Percentiles rank a stretch among this genome's conserved stretches.
These are phyloP conservation scores for Junonia oenone DNA, from an alignment of 2,888 invertebrate species.

Conservation along the genomic window DNA sequence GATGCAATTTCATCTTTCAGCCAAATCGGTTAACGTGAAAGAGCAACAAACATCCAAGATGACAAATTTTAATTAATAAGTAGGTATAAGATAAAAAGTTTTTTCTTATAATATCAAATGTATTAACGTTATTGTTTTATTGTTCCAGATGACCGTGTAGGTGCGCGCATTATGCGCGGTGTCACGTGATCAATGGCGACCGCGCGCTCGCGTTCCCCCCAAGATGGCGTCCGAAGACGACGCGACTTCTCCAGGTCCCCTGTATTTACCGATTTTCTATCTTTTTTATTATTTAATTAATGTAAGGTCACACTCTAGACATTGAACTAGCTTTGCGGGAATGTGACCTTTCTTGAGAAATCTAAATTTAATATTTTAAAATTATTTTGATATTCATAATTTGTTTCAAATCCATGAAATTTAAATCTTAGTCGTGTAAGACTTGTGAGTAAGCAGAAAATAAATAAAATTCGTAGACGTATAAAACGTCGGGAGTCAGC, in stretches of 20 bases:
- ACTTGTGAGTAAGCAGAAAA: constrained; percentile 2
- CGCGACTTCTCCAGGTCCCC: constrained; percentile 63
- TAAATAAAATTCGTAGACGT: neutral
- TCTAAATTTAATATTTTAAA: neutral
- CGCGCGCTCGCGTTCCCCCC: constrained; percentile 63
- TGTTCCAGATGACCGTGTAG: constrained; percentile 42
- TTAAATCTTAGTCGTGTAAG: neutral
- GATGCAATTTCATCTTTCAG: too few species aligned
- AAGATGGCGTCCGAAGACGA: constrained; percentile 70
- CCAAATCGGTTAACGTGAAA: too few species aligned
- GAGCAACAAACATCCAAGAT: too few species aligned
- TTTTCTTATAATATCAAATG: neutral
- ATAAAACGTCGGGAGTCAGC: constrained; percentile 7
- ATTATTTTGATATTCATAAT: neutral
- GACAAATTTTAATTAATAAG: too few species aligned
- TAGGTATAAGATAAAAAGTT: neutral
- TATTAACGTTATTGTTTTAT: constrained; percentile 22
- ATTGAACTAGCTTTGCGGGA: neutral
- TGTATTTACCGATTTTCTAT: constrained; percentile 41
- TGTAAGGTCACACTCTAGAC: neutral
- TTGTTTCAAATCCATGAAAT: neutral
- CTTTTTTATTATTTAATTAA: constrained; percentile 9
- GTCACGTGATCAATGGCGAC: constrained; percentile 67
- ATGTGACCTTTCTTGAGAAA: neutral
- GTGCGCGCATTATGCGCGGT: constrained; percentile 42